Evolutionary conservation across 2,113 vertebrate species (phyloP).

Genomic region (Camelus dromedarius): DNA sequence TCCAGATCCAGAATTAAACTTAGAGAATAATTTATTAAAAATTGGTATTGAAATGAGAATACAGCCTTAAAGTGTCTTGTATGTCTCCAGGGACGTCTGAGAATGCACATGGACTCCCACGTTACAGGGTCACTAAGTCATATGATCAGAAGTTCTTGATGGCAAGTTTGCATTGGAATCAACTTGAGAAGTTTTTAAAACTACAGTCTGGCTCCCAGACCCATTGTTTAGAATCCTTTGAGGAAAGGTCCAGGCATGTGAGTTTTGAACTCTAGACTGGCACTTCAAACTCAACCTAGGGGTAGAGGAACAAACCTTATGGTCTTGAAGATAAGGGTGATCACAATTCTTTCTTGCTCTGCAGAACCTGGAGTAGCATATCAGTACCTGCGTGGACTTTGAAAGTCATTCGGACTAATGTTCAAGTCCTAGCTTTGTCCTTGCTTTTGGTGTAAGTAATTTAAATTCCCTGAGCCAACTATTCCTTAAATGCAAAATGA

Average conservation of each 20-base stretch:
- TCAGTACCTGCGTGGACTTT: background rate
- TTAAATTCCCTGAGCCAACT: background rate
- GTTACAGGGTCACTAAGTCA: background rate
- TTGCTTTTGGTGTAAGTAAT: background rate
- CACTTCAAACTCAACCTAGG: background rate
- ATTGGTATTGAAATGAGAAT: background rate
- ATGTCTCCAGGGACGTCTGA: background rate
- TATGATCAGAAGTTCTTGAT: background rate
- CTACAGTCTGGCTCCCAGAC: background rate
- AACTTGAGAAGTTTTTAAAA: background rate
- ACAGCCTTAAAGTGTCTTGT: background rate
- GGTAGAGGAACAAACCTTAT: background rate
- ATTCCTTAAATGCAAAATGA: slow-evolving; percentile 12
- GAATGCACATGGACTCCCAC: background rate
- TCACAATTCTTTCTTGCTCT: background rate
- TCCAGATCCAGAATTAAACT: background rate
- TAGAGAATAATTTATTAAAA: background rate
- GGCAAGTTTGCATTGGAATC: background rate
- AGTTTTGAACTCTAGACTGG: background rate
- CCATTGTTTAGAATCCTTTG: background rate
- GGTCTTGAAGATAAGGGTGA: background rate
- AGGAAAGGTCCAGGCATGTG: background rate
- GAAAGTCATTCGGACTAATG: background rate
- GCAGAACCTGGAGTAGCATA: background rate
- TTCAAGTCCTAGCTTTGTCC: background rate